Evolutionary conservation across 1,140 invertebrate genomes (phyloP).

Genomic region (Platyscapa corneri): DNA sequence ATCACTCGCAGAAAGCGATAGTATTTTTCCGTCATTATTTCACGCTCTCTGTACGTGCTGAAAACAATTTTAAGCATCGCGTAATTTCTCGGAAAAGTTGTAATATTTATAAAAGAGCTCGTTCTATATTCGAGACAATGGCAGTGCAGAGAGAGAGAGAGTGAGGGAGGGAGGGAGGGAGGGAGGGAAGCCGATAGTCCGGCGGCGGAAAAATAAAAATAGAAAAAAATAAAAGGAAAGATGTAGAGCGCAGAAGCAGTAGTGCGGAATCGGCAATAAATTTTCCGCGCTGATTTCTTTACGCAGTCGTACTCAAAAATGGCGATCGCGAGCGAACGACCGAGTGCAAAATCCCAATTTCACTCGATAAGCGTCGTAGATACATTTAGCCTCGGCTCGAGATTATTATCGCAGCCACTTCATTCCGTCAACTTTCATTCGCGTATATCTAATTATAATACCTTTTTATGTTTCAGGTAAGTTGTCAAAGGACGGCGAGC

Average conservation of each 20-base stretch:
- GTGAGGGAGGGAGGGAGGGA: neutral
- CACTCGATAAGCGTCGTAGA: too few species aligned
- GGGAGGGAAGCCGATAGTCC: too few species aligned
- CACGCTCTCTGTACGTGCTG: neutral
- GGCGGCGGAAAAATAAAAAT: too few species aligned
- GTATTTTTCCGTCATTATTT: conserved; percentile 12
- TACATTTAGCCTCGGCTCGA: too few species aligned
- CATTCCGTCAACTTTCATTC: neutral
- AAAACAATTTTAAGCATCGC: neutral
- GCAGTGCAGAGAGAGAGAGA: neutral
- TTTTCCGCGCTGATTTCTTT: too few species aligned
- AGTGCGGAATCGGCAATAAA: too few species aligned
- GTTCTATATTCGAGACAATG: neutral
- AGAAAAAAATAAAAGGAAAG: too few species aligned
- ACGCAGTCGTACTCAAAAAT: too few species aligned
- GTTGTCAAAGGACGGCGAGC: neutral
- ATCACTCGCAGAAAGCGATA: neutral
- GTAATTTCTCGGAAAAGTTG: neutral
- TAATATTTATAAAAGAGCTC: neutral
- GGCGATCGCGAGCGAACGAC: too few species aligned
- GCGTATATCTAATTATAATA: neutral
- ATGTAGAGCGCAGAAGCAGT: neutral
- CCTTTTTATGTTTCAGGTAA: conserved; percentile 34
- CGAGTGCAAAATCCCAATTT: too few species aligned
- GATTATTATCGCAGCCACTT: too few species aligned